Conservation (phyloP, 2,797 vertebrate species). For the Pseudochirops cupreus region DNA sequence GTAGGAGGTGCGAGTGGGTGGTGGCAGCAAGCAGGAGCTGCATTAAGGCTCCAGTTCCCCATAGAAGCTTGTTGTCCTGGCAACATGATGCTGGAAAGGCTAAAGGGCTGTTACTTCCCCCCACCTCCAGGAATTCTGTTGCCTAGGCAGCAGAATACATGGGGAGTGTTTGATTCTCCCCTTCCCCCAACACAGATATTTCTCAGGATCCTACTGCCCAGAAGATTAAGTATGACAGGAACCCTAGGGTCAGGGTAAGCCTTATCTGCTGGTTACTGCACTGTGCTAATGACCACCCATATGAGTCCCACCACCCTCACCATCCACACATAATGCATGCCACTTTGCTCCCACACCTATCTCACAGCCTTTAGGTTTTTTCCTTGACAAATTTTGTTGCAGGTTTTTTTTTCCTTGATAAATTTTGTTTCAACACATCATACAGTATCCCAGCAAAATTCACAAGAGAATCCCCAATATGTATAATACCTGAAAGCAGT, state of each 20-base stretch:
- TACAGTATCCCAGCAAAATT: neutral
- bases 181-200: neutral
- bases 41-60: constrained; percentile 36
- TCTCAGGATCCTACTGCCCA: neutral
- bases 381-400: neutral
- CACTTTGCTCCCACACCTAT: neutral
- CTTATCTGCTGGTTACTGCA: neutral
- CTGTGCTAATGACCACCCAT: neutral
- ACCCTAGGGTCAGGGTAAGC: constrained; percentile 13
- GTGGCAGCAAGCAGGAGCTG: neutral
- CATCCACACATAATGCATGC: neutral
- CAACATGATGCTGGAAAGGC: constrained; percentile 61
- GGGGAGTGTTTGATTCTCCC: neutral
- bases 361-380: neutral
- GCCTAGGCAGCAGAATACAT: constrained; percentile 67
- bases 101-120: constrained; percentile 61
- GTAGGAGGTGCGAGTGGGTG: neutral
- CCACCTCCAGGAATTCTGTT: constrained; percentile 54
- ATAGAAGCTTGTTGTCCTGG: constrained; percentile 62
- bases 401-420: neutral
- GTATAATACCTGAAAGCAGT: constrained; percentile 1
- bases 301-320: neutral
- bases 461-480: neutral
- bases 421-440: neutral
- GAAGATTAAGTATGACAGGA: constrained; percentile 1